phyloP scores from a whole-genome alignment of 1,140 invertebrate species.

The Bombus difficillimus region DNA sequence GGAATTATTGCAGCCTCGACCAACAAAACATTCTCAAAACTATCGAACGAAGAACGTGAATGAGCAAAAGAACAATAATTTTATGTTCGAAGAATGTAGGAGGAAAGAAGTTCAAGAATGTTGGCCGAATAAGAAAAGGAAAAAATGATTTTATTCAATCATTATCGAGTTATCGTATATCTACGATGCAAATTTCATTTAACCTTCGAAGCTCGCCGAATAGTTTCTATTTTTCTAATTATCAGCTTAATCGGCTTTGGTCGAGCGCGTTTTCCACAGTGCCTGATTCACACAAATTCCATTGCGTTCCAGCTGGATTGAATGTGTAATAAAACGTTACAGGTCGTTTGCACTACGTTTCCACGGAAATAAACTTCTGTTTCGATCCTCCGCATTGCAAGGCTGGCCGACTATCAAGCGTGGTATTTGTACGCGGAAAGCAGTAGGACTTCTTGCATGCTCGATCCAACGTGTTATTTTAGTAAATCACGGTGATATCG shows the following conservation, averaged over 20 bases:
- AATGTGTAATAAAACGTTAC: constrained; percentile 36
- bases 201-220: neutral
- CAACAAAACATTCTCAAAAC: neutral
- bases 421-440: constrained; percentile 36
- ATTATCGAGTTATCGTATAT: neutral
- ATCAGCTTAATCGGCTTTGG: neutral
- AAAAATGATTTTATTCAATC: neutral
- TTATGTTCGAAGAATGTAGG: neutral
- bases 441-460: constrained; percentile 40
- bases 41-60: no score
- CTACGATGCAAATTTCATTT: neutral
- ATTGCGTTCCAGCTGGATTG: constrained; percentile 11
- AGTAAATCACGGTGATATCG: constrained; percentile 50
- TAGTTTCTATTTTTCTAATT: constrained; percentile 3
- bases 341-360: constrained; percentile 35
- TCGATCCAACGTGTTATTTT: constrained; percentile 45
- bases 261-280: neutral
- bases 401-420: constrained; percentile 39
- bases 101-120: neutral
- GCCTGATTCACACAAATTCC: constrained; percentile 22
- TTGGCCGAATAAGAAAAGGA: neutral
- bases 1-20: neutral
- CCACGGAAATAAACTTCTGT: constrained; percentile 45
- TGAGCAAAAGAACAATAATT: neutral
- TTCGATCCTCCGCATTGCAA: constrained; percentile 18